Evolutionary conservation across 2,888 invertebrate genomes (phyloP), one percentile per base, ranked within the genome.

Genomic region (Oxyteleia sp.): DNA sequence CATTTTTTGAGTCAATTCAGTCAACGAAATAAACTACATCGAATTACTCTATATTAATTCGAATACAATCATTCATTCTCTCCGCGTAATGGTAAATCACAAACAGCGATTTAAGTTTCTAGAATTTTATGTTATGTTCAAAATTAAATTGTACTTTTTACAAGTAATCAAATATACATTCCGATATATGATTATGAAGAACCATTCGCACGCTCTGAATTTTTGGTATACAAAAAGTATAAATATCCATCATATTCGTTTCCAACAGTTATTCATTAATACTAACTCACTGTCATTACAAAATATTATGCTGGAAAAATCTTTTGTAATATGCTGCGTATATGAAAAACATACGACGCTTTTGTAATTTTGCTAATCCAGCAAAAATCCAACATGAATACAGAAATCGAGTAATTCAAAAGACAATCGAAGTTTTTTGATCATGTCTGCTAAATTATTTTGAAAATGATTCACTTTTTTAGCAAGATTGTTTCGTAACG

Each of bases 21-120:
- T 78, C 63, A 78, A 78, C 47, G 18, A 71, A 71, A 79, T 71
- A 55, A 63, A 76, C 63, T 71, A 79, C 69, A 43, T 64, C 15
- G 29, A 38, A 38, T 35, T 47, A 64, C 41, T 15, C 8, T 43
- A 45, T 41, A 23, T 61, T 76, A 66, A 59, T 76, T 59, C 29
- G 32, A 68, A 35, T 23, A 43, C 59, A 41, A 51, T 66, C 66
- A 76, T 68, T 29, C 76, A 68, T 59, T 18, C 68, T 23, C 20
- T 23, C 18, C 2, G 16, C 7, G 11, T 53, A 61, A 61, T 35
- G 32, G 41, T 29, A 23, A 51, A 26, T 51, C 41, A 35, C 51
- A 61, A 66, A 45, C 29, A 45, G 7, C 55, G 43, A 11, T 41
- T 72, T 15, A 20, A 43, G 8, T 55, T 45, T 18, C 0, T 35